Evolutionary conservation across 2,113 vertebrate genomes (phyloP), one percentile per base, ranked within the genome.

Genomic region (Epinephelus fuscoguttatus): DNA sequence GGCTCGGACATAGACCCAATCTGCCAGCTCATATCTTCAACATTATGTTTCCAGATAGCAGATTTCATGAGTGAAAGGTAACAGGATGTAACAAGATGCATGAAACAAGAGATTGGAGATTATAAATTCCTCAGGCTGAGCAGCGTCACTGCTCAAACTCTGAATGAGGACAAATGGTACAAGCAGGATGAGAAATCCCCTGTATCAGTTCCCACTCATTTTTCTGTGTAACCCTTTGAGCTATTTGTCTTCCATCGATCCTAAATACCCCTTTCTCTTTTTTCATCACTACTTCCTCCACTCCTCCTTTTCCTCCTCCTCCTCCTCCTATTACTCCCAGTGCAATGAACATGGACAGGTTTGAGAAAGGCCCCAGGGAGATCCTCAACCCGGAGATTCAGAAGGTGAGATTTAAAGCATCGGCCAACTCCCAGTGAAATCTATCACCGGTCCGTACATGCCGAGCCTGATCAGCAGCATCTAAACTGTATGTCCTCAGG

Each of bases 341-440:
- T 96, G 98, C 98, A 91, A 99, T 99, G 98, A 98, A 96, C 94
- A 96, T 99, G 93, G 97, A 99, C 90, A 97, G 98, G 93, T 99
- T 99, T 91, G 98, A 99, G 89, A 98, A 96, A 93, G 97, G 97
- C 75, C 98, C 98, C 61, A 95, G 97, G 91, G 98, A 99, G 91
- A 98, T 99, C 91, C 97, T 98, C 88, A 97, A 97, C 93, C 97
- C 98, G 2, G 98, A 99, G 88, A 99, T 99, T 94, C 98, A 99
- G 91, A 99, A 99, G 98, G 98, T 99, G 93, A 93, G 92, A 86
- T 25, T 23, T 60, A 17, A n/a, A 72, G 52, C 66, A 11, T 19
- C 6, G 0, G 42, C 68, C 55, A 2, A 21, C 76, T 78, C 45
- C 23, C 49, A 75, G 66, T 86, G 64, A 86, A 82, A 81, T 70